Conservation (phyloP, 2,113 vertebrate genomes). For the Macrotis lagotis region DNA sequence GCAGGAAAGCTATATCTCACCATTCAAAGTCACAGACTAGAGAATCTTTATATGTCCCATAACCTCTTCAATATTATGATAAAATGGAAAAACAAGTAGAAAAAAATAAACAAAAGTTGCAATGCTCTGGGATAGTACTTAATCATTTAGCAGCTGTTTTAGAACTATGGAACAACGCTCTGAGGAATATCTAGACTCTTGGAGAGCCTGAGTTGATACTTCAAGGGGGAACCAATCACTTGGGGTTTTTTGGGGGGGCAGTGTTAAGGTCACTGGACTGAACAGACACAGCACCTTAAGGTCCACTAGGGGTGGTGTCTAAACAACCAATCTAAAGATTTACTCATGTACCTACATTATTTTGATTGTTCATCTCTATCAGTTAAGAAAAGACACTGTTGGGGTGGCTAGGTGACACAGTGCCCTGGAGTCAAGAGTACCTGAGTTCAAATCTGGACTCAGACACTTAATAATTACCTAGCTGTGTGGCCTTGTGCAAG, state of each 20-base stretch:
- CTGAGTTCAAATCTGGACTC: too few species aligned
- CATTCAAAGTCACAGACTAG: background rate
- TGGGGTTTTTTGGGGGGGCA: constrained; percentile 52
- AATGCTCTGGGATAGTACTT: background rate
- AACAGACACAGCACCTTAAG: constrained; percentile 59
- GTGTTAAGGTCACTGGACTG: constrained; percentile 50
- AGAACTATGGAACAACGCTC: constrained; percentile 27
- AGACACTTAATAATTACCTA: too few species aligned
- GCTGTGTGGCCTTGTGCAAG: too few species aligned
- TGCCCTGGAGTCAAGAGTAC: too few species aligned
- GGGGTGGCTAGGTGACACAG: too few species aligned
- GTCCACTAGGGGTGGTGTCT: constrained; percentile 36
- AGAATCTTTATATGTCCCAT: background rate
- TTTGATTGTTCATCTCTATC: background rate
- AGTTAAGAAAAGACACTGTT: background rate
- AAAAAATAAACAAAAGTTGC: background rate
- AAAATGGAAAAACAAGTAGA: background rate
- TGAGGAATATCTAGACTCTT: constrained; percentile 34
- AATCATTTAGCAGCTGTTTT: constrained; percentile 13
- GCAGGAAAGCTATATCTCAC: background rate
- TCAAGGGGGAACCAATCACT: constrained; percentile 43
- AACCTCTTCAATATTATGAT: background rate
- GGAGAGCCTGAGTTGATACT: background rate
- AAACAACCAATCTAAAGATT: background rate
- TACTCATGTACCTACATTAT: background rate